Base-by-base conservation (phyloP, 37 sponge, comb jelly and placozoan species). In the Amphimedon queenslandica region DNA sequence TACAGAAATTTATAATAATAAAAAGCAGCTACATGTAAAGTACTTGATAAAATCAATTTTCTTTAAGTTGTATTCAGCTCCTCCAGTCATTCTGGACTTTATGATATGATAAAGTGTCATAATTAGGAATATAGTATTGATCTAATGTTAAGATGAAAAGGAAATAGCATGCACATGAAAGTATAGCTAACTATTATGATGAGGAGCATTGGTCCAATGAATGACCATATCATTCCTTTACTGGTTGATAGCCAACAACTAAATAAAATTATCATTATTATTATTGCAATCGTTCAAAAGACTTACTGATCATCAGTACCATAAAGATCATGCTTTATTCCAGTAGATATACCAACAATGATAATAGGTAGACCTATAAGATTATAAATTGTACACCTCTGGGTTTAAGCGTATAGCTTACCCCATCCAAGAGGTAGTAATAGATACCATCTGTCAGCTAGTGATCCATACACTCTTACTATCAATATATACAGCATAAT, bases 401-500 rank as follows among this genome's bases (percentile, higher is more conserved):
- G 13, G 8, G 8, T 8, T 47, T 47, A 47, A 18, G 8, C 13
- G 51, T 47, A 13, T 47, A 10, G 27, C 70, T 57, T 69, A 78
- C 79, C 79, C 79, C 79, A 78, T 51, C 70, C 58, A 13, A 78
- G 56, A 24, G 43, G 40, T 6, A 78, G 70, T 25, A 78, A 21
- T 35, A 53, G 55, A 40, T 78, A 78, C 70, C 70, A 78, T 42
- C 58, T 78, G 8, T 56, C 32, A 36, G 57, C 37, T 34, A 2
- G 13, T 10, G 4, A 29, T 18, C 63, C 57, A 53, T 69, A 78
- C 24, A 69, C 70, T 55, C 58, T 69, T n/a, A 78, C 79, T 24
- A 78, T 11, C 42, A 78, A 39, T 21, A 78, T 31, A 69, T 78
- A 78, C 57, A 78, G 29, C 79, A 78, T 68, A 42, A 78, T 68